These are phyloP conservation scores for Ceriagrion tenellum DNA, from an alignment of 2,888 invertebrate genomes.

Conservation along the genomic window DNA sequence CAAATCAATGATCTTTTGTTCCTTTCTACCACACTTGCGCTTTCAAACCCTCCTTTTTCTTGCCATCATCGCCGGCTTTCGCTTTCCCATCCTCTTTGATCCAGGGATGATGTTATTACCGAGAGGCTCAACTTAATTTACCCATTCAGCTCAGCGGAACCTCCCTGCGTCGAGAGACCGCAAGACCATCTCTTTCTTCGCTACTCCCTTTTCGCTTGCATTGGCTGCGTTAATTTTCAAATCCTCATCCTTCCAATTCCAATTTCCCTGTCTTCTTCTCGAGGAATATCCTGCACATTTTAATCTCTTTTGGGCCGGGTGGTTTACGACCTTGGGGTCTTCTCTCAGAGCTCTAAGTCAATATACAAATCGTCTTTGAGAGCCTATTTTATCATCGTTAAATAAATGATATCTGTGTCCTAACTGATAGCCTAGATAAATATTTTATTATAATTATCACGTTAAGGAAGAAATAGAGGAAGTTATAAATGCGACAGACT, in stretches of 20 bases:
- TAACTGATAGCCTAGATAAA: too few species aligned
- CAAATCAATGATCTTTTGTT: slow-evolving; percentile 14
- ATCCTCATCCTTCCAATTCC: not conserved
- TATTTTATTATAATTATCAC: too few species aligned
- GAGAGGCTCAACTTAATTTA: not conserved
- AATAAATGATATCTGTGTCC: too few species aligned
- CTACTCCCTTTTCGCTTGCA: not conserved
- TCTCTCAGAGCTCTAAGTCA: too few species aligned
- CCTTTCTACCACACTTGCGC: not conserved
- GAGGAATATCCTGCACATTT: not conserved
- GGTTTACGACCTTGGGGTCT: too few species aligned
- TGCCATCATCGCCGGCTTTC: not conserved
- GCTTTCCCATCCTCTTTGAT: not conserved
- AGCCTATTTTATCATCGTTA: too few species aligned
- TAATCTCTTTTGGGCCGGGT: too few species aligned
- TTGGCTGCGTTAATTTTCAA: not conserved
- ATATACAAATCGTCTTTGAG: too few species aligned
- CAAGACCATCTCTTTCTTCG: not conserved
- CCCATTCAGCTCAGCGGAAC: not conserved
- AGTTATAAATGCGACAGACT: too few species aligned
- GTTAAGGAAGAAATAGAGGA: too few species aligned
- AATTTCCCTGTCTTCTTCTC: not conserved
- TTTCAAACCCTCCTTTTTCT: not conserved
- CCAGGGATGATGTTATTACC: not conserved
- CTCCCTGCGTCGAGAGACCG: not conserved